Evolutionary conservation across 2,888 invertebrate species (phyloP).

Genomic region (Amiota minor): DNA sequence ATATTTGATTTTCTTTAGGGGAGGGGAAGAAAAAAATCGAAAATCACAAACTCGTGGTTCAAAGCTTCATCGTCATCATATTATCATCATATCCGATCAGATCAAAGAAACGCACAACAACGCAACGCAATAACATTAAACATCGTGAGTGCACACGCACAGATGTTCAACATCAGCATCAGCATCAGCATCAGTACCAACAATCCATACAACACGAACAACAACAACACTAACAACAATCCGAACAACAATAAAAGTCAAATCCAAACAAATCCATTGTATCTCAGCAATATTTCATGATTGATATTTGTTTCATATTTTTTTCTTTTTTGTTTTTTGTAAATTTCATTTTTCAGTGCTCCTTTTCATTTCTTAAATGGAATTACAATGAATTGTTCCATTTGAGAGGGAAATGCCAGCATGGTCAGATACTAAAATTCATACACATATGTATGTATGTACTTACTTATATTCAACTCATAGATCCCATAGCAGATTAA

Average conservation of each 20-base stretch:
- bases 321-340: not conserved
- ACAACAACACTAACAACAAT: not conserved
- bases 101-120: conserved; percentile 3
- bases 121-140: conserved; percentile 30
- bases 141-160: conserved; percentile 19
- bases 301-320: conserved; percentile 49
- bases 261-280: conserved; percentile 51
- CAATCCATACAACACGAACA: conserved; percentile 2
- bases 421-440: conserved; percentile 4
- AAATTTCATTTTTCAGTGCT: not conserved
- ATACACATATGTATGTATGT: too few species aligned
- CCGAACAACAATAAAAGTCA: not conserved
- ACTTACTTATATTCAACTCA: too few species aligned
- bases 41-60: conserved; percentile 12
- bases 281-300: conserved; percentile 58
- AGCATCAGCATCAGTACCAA: not conserved
- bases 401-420: conserved; percentile 17
- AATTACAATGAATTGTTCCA: not conserved
- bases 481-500: too few species aligned
- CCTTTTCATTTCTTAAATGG: not conserved
- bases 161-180: conserved; percentile 11
- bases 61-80: conserved; percentile 8
- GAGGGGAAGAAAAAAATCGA: not conserved
- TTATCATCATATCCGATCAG: not conserved
- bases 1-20: not conserved